A percentile compares a stretch with the other conserved stretches of the same genome.
Conservation (phyloP, 64 coral and sea anemone species). For the Stylophora pistillata region DNA sequence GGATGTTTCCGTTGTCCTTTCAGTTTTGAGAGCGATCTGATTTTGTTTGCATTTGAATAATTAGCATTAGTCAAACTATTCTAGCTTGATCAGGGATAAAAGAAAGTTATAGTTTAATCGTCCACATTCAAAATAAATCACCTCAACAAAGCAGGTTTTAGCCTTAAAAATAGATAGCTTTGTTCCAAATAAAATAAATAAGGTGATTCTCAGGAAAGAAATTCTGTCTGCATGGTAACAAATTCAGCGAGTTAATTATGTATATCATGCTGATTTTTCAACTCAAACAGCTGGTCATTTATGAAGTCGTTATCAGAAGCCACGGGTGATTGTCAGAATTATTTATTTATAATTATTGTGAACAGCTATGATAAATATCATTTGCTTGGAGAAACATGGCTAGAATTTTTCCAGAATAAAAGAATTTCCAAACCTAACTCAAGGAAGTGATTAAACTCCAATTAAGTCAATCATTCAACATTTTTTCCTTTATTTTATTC, state of each 20-base stretch:
- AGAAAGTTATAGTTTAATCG: neutral
- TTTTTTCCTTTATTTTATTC: too few species aligned
- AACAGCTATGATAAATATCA: too few species aligned
- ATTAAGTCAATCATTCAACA: too few species aligned
- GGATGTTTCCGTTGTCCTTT: neutral
- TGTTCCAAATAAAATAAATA: neutral
- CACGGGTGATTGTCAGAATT: neutral
- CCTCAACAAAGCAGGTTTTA: neutral
- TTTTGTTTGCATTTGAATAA: neutral
- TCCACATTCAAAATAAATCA: neutral
- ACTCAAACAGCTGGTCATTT: neutral
- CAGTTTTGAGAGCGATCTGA: neutral
- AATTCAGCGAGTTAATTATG: conserved; percentile 15
- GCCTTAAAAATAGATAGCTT: neutral
- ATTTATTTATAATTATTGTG: too few species aligned
- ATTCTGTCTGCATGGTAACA: neutral
- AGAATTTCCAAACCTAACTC: too few species aligned
- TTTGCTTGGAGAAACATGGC: too few species aligned
- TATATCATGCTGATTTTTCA: neutral
- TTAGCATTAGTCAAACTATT: conserved; percentile 21
- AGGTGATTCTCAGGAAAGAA: neutral
- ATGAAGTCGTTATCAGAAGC: neutral
- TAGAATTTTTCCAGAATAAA: too few species aligned
- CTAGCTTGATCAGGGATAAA: neutral
- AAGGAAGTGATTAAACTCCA: too few species aligned